phyloP scores from a whole-genome alignment of 2,797 vertebrate genomes.

The Tragelaphus eurycerus region DNA sequence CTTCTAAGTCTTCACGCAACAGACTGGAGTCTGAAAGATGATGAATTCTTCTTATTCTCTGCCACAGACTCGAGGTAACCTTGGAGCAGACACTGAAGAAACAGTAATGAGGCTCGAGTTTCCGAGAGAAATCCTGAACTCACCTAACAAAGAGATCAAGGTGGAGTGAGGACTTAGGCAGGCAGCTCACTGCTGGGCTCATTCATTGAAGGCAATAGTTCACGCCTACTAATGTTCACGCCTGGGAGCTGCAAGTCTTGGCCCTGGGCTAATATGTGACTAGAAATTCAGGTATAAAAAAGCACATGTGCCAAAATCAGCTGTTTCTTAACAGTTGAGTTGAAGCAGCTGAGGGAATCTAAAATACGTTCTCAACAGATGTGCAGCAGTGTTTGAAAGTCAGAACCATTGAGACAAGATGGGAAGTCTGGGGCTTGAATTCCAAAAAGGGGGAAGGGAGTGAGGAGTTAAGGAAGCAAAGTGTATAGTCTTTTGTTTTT shows the following conservation, averaged over 20 bases:
- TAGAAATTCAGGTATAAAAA: conserved; percentile 41
- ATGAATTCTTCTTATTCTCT: background rate
- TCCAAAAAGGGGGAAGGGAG: background rate
- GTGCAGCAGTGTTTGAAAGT: background rate
- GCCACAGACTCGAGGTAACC: background rate
- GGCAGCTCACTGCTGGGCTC: background rate
- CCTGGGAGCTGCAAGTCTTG: conserved; percentile 3
- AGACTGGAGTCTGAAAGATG: background rate
- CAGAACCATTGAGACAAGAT: background rate
- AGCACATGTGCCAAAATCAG: background rate
- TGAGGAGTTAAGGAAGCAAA: background rate
- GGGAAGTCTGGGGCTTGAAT: background rate
- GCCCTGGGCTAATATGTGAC: conserved; percentile 36
- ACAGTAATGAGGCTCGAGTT: background rate
- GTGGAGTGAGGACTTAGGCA: background rate
- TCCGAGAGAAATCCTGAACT: conserved; percentile 7
- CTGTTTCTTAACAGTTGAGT: background rate
- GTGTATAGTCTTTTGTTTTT: background rate
- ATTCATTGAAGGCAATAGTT: background rate
- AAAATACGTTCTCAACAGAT: conserved; percentile 4
- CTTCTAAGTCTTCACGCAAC: background rate
- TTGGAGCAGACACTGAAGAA: conserved; percentile 15
- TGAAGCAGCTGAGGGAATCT: background rate
- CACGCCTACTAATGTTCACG: background rate
- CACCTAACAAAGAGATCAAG: background rate